Evolutionary conservation across 2,797 vertebrate genomes (phyloP), one percentile per base, ranked within the genome.

Genomic region (Ceyx erithaca): DNA sequence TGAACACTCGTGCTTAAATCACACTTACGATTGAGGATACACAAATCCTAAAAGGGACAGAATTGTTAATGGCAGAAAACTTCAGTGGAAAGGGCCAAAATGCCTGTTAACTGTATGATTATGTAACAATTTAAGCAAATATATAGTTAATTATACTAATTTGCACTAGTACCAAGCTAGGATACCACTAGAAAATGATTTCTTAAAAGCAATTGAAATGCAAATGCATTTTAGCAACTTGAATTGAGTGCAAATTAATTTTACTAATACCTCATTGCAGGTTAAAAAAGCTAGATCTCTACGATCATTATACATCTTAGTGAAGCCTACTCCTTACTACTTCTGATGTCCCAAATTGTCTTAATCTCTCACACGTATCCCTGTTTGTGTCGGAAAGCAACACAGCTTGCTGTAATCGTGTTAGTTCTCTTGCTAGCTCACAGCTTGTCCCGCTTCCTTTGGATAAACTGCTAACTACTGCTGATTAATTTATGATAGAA

Each of bases 1-100:
- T 73, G 21, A 54, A 80, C 22, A 23, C 15, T 84, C 41, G 70
- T 26, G 2, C 20, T 48, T 48, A 12, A 51, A n/a, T 79, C 45
- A 43, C 20, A 52, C 11, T 33, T 73, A 61, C 1, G 7, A 49
- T 0, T 54, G 37, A 17, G 22, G 49, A 66, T 49, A 45, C 1
- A 0, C 2, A 75, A 40, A 7, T 61, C 28, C n/a, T 41, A n/a
- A 90, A 57, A 62, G 0, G 4, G 14, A n/a, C 6, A 62, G 35
- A 40, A 41, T 41, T 51, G 26, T 73, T 85, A 58, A 13, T 45
- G 18, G 23, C 43, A 73, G 23, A 77, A 72, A 33, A 40, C 5
- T 37, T 28, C 12, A 8, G 6, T 25, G 10, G 30, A 20, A 83
- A 69, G 18, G 23, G 49, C 19, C 73, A 67, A 86, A 80, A 67